A percentile compares a stretch with the other conserved stretches of the same genome.
Conservation (phyloP, 2,797 vertebrate species). For the Dromococcyx pavoninus region DNA sequence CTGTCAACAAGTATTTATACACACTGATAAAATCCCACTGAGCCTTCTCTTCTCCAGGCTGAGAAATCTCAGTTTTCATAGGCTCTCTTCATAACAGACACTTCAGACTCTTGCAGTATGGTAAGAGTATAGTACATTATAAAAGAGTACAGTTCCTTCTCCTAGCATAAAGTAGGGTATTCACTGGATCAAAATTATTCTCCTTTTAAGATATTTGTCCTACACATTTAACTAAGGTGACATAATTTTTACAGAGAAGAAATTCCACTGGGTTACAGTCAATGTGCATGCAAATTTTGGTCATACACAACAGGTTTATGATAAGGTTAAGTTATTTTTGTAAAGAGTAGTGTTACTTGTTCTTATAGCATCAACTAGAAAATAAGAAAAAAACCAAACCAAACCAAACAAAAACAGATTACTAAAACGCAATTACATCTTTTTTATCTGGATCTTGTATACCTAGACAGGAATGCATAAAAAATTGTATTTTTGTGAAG, state of each 20-base stretch:
- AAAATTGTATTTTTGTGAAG: not conserved
- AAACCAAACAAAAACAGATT: accelerated
- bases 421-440: not conserved
- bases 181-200: not conserved
- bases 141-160: not conserved
- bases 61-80: too few relatives aligned
- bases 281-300: not conserved
- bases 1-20: not conserved
- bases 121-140: not conserved
- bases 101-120: not conserved
- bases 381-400: not conserved
- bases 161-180: not conserved
- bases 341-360: not conserved
- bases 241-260: not conserved
- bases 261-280: not conserved
- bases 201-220: not conserved
- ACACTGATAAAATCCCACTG: not conserved
- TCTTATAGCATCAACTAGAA: not conserved
- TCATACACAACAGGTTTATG: not conserved
- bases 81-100: not conserved
- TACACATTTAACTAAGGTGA: not conserved
- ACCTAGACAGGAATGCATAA: not conserved
- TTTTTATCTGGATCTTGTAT: not conserved
- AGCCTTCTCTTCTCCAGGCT: not conserved
- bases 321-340: not conserved